These are phyloP conservation scores for Chlorospingus flavigularis DNA, from an alignment of 2,797 vertebrate genomes.

Conservation along the genomic window DNA sequence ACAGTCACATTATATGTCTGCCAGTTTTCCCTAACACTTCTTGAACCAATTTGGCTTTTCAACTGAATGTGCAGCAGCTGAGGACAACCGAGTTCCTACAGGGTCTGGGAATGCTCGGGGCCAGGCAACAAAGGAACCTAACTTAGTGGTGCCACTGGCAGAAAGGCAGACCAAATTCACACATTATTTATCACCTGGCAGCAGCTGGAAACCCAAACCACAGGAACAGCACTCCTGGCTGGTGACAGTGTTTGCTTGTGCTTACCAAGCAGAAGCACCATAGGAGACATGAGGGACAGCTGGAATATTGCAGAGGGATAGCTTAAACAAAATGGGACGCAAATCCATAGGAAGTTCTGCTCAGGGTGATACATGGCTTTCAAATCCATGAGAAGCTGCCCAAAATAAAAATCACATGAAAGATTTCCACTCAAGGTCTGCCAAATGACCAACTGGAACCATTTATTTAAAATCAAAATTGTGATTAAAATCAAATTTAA, in stretches of 20 bases:
- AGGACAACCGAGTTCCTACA: rapidly evolving
- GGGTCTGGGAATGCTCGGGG: background rate
- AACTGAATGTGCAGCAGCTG: background rate
- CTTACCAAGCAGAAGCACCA: background rate
- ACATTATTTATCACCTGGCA: background rate
- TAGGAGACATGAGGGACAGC: background rate
- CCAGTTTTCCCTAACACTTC: background rate
- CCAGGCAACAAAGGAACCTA: background rate
- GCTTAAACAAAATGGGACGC: background rate
- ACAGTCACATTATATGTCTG: background rate
- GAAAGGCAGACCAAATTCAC: background rate
- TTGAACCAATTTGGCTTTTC: background rate
- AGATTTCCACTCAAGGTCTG: background rate
- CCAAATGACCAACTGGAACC: background rate
- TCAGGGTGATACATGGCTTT: background rate
- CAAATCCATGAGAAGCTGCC: background rate
- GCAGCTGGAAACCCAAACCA: background rate
- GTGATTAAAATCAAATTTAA: background rate
- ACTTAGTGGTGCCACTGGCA: background rate
- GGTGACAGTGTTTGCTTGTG: background rate
- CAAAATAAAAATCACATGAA: background rate
- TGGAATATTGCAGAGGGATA: background rate
- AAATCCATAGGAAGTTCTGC: background rate
- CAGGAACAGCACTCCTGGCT: background rate
- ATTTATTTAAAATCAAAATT: background rate